phyloP scores from a whole-genome alignment of 2,797 vertebrate species.

The Thripadectes ignobilis region DNA sequence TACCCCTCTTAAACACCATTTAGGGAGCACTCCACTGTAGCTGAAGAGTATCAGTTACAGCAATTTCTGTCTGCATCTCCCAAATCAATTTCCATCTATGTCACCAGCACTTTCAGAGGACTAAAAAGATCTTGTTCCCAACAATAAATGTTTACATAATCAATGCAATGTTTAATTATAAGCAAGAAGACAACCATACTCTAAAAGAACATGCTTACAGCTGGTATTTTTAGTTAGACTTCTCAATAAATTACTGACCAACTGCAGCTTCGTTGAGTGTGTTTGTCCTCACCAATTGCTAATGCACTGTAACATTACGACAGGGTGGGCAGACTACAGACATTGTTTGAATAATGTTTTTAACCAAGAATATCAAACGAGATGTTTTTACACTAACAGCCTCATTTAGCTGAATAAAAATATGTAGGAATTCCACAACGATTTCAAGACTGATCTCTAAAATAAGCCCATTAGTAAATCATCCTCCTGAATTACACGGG shows the following conservation, averaged over 20 bases:
- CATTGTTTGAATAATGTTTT: neutral
- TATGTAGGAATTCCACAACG: neutral
- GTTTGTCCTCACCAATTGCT: neutral
- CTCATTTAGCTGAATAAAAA: neutral
- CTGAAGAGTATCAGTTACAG: neutral
- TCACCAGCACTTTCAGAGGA: neutral
- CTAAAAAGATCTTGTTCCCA: neutral
- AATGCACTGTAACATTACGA: neutral
- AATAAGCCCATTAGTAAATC: neutral
- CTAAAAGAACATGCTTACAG: neutral
- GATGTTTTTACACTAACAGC: neutral
- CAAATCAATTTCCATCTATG: neutral
- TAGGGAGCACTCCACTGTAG: neutral
- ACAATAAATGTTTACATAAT: neutral
- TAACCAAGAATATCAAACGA: neutral
- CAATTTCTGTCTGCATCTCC: neutral
- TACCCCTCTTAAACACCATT: neutral
- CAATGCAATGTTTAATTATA: neutral
- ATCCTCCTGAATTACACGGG: neutral
- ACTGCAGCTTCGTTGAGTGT: neutral
- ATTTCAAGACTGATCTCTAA: neutral
- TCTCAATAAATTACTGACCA: neutral
- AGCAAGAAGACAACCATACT: neutral
- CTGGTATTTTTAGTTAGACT: neutral
- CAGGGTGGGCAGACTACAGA: neutral